Evolutionary conservation across 2,888 invertebrate species (phyloP), one percentile per base, ranked within the genome.

Genomic region (Dexiosoma caninum): DNA sequence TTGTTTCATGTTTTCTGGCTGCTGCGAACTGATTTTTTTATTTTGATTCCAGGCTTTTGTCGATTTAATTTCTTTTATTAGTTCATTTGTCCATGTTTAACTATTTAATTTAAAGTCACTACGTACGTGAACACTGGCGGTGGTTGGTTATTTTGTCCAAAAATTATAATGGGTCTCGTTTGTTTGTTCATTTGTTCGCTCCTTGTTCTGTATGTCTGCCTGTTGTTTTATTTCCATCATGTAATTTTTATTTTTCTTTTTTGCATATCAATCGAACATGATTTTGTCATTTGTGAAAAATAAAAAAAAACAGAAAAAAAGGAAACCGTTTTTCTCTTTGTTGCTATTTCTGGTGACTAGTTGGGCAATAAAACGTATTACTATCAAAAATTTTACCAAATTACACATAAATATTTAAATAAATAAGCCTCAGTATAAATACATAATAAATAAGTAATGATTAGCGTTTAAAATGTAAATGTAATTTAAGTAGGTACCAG

Each of bases 261-360:
- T 77, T 77, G 67, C 77, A 77, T 77, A 81, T 81, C 77, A 77
- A 81, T 81, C 76, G 66, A 81, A 81, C 77, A 77, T 74, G 81
- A 81, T 81, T 77, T 77, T 81, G 81, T 77, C 81, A 81, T 77
- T 81, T 81, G 81, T 27, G 27, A 27, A 27, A 27, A 27, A 27
- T 5, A 27, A 5, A 27, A 27, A 27, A 5, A 27, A 27, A 27
- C 0, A 37, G 4, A 37, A 37, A 12, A 37, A 27, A 49, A 14
- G 46, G 5, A 64, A 75, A 62, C 21, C 35, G 14, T 10, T 32
- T 44, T n/a, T 46, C 16, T 42, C 14, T 30, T 42, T 14, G 44
- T 2, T 55, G 8, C 14, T 71, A 27, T 35, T 67, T 21, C 59
- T 23, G 21, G 1, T 49, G 32, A 42, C 21, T 49, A 59, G 72